These are phyloP conservation scores for Brenthis daphne DNA, from an alignment of 2,888 invertebrate genomes.

Conservation along the genomic window DNA sequence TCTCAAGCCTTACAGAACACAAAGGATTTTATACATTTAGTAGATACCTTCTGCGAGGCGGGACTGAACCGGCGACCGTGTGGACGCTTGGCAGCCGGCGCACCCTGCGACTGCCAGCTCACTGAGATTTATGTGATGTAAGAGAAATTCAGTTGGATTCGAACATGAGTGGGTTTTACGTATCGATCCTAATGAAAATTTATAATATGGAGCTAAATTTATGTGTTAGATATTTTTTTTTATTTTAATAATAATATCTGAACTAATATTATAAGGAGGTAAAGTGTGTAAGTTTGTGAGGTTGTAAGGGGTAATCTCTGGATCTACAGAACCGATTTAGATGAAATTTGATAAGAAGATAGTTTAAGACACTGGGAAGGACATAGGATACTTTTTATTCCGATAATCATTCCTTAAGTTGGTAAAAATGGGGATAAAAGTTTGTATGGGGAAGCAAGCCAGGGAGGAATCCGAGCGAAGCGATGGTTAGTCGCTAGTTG, in stretches of 20 bases:
- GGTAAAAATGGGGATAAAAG: no score
- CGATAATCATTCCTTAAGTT: no score
- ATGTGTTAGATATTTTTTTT: neutral
- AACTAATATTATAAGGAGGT: no score
- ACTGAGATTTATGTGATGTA: slow-evolving; percentile 43
- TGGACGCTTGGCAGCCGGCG: slow-evolving; percentile 45
- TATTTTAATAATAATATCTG: neutral
- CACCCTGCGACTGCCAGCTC: slow-evolving; percentile 34
- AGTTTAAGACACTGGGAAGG: no score
- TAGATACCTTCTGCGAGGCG: neutral
- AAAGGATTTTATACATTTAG: slow-evolving; percentile 2
- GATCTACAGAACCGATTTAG: no score
- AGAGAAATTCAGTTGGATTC: slow-evolving; percentile 26
- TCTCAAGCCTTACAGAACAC: neutral
- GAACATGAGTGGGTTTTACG: slow-evolving; percentile 5
- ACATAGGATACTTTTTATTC: no score
- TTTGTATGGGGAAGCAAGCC: no score
- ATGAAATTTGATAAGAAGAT: no score
- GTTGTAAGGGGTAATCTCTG: no score
- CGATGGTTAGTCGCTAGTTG: neutral
- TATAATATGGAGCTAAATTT: neutral
- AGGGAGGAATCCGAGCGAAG: no score
- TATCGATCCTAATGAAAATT: slow-evolving; percentile 13
- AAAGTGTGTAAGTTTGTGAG: no score
- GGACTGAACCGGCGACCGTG: slow-evolving; percentile 43